Evolutionary conservation across 1,140 invertebrate species (phyloP), one percentile per base, ranked within the genome.

Genomic region (Drosophila sucinea): DNA sequence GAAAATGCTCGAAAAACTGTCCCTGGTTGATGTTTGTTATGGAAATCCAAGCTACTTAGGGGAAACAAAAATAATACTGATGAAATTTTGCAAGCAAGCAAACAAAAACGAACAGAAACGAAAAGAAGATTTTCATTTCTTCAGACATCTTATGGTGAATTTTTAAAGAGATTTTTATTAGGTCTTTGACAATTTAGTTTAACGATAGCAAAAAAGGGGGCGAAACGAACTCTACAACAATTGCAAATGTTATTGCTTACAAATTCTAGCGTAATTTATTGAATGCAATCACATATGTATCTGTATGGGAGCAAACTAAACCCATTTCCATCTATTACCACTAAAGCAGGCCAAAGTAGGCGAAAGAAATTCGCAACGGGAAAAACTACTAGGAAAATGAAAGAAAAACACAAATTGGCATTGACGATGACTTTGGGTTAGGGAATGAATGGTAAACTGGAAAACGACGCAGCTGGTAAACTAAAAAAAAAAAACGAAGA

Each of bases 11-110:
- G 55, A 60, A 68, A 79, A 68, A 63, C 29, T 69, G 73, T 79
- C 77, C 80, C 84, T 65, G 65, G 80, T 87, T 73, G 80, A 84
- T 87, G 80, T 84, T 87, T 87, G 77, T 63, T 77, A 77, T 74
- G 73, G 67, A 83, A 87, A 89, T 83, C 76, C 83, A 65, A 68
- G 55, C 60, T 40, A 7, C 44, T 51, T 51, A 51, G 44, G 25
- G 44, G 6, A n/a, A 23, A 11, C 4, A 27, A 30, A 57, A 61
- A 44, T 11, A 1, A 58, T 4, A 30, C 8, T 41, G 11, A 17
- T 3, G 32, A 62, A 35, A 47, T n/a, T 17, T 67, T 27, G 11
- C 35, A 11, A 38, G 35, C 10, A 17, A 17, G 17, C 6, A 51
- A 64, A 61, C 11, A 30, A 29, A 27, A 17, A 17, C 17, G 17